Evolutionary conservation across 2,888 invertebrate species (phyloP).

Genomic region (Xanthorhoe spadicearia): DNA sequence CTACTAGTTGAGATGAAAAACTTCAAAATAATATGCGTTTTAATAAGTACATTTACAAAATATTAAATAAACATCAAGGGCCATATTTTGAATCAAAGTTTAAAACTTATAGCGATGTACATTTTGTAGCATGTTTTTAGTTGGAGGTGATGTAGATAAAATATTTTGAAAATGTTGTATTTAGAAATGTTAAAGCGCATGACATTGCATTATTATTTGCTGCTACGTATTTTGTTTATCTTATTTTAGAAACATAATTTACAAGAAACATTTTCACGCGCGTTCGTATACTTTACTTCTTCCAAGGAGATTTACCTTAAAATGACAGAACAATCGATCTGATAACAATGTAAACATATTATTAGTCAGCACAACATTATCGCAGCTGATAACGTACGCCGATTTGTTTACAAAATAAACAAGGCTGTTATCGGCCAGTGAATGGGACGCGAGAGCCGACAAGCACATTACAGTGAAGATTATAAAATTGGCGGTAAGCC

Average conservation of each 20-base stretch:
- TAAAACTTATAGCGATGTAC: no score
- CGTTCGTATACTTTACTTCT: background rate
- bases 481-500: slow-evolving; percentile 58
- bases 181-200: background rate
- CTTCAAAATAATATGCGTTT: no score
- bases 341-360: slow-evolving; percentile 39
- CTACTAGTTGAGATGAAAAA: no score
- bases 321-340: background rate
- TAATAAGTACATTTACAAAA: no score
- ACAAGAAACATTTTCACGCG: background rate
- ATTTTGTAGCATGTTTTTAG: background rate
- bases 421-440: slow-evolving; percentile 56
- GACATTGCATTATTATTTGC: background rate
- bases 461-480: slow-evolving; percentile 29
- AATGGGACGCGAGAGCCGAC: slow-evolving; percentile 42
- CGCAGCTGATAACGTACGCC: slow-evolving; percentile 56
- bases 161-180: background rate
- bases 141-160: background rate
- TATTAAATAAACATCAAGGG: no score
- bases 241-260: background rate
- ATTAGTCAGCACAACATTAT: slow-evolving; percentile 29
- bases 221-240: background rate
- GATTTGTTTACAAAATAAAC: slow-evolving; percentile 79
- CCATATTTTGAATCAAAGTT: no score
- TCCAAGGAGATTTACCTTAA: background rate